phyloP scores from a whole-genome alignment of 1,140 invertebrate species.

The Ruditapes philippinarum region DNA sequence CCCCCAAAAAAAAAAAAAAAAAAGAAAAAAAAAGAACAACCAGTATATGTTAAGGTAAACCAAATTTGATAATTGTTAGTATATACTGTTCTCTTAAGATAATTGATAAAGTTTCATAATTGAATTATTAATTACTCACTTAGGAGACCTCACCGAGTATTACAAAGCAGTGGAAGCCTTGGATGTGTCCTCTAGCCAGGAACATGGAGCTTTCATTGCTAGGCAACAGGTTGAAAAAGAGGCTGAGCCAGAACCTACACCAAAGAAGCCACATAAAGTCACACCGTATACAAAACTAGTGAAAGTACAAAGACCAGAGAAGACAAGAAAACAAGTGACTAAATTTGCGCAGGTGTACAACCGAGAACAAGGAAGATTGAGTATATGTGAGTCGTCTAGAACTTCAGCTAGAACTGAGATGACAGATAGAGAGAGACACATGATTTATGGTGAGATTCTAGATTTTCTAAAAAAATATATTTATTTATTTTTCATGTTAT shows the following conservation, averaged over 20 bases:
- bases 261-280: slow-evolving; percentile 70
- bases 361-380: neutral
- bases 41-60: too few relatives aligned
- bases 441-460: slow-evolving; percentile 67
- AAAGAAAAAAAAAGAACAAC: too few relatives aligned
- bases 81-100: too few relatives aligned
- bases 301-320: slow-evolving; percentile 81
- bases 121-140: too few relatives aligned
- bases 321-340: slow-evolving; percentile 75
- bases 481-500: too few relatives aligned
- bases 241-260: neutral
- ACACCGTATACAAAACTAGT: slow-evolving; percentile 81
- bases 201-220: slow-evolving; percentile 28
- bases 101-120: neutral
- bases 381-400: slow-evolving; percentile 37
- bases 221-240: slow-evolving; percentile 25
- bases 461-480: too few relatives aligned
- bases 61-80: too few relatives aligned
- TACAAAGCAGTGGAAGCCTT: slow-evolving; percentile 72
- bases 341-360: slow-evolving; percentile 34
- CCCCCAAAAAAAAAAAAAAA: too few relatives aligned
- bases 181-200: slow-evolving; percentile 70
- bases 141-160: slow-evolving; percentile 73
- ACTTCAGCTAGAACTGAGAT: slow-evolving; percentile 20
- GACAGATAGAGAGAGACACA: slow-evolving; percentile 64